These are phyloP conservation scores for Echeneis naucrates DNA, from an alignment of 2,797 vertebrate genomes.

Conservation along the genomic window DNA sequence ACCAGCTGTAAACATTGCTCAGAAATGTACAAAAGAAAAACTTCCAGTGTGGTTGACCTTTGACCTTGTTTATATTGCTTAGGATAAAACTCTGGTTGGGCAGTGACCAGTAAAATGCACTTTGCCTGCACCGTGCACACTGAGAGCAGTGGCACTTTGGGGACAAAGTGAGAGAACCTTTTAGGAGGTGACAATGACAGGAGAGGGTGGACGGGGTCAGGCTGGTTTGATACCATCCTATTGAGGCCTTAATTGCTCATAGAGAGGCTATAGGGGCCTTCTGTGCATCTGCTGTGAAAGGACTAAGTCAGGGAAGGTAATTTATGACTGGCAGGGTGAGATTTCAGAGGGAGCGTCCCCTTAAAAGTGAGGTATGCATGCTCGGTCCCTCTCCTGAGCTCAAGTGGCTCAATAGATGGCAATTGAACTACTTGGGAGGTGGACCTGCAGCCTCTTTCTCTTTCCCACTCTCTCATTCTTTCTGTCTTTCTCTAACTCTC, in stretches of 20 bases:
- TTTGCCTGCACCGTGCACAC: constrained; percentile 21
- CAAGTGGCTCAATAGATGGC: constrained; percentile 74
- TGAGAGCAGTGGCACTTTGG: constrained; percentile 66
- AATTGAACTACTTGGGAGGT: constrained; percentile 79
- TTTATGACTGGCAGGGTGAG: constrained; percentile 83
- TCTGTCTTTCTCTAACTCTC: constrained; percentile 43
- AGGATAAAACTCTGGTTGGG: constrained; percentile 54
- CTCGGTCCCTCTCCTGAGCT: constrained; percentile 74
- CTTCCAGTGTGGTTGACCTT: constrained; percentile 68
- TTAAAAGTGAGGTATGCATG: constrained; percentile 75
- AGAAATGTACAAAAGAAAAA: constrained; percentile 33
- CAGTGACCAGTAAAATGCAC: constrained; percentile 61
- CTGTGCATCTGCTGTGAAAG: constrained; percentile 81
- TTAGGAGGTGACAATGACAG: constrained; percentile 80
- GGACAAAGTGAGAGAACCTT: constrained; percentile 75
- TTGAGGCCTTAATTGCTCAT: constrained; percentile 85
- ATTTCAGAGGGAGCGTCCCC: constrained; percentile 72
- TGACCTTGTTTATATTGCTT: constrained; percentile 75
- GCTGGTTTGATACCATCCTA: constrained; percentile 81
- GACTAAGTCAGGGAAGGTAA: constrained; percentile 72
- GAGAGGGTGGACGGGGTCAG: constrained; percentile 81
- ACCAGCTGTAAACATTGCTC: constrained; percentile 61
- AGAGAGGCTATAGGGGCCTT: constrained; percentile 80
- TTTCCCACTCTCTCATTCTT: constrained; percentile 46
- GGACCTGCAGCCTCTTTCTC: constrained; percentile 52